Conservation (phyloP, 2,113 vertebrate genomes). For the Esox niger region DNA sequence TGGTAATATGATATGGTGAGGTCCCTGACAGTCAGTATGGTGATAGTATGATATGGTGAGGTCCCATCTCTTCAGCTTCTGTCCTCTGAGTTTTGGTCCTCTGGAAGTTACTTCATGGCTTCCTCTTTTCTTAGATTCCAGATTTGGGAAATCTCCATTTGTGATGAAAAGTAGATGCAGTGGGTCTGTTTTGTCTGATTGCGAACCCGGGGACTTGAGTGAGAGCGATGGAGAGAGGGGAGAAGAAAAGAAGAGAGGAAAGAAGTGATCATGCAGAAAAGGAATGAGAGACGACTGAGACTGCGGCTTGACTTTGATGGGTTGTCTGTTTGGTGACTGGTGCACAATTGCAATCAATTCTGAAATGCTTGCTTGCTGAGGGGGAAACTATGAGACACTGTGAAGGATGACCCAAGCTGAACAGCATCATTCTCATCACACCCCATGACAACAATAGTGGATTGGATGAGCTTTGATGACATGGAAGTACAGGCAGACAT, state of each 20-base stretch:
- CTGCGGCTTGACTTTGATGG: constrained; percentile 51
- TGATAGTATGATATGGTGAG: constrained; percentile 54
- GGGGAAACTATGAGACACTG: constrained; percentile 35
- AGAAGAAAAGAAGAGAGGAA: background rate
- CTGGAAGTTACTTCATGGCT: constrained; percentile 3
- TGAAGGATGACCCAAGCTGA: constrained; percentile 50
- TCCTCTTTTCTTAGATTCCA: constrained; percentile 42
- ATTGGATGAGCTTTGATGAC: constrained; percentile 53
- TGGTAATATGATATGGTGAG: no score
- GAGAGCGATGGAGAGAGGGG: background rate
- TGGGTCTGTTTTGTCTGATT: constrained; percentile 15
- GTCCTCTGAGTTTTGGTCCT: constrained; percentile 37
- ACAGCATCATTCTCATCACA: constrained; percentile 46
- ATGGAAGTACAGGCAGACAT: constrained; percentile 10
- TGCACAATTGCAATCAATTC: constrained; percentile 38
- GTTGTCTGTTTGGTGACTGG: constrained; percentile 36
- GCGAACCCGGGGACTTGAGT: constrained; percentile 14
- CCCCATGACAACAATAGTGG: constrained; percentile 46
- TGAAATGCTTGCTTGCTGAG: constrained; percentile 14
- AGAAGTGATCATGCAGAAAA: no score
- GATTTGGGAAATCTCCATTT: constrained; percentile 58
- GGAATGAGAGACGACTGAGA: constrained; percentile 29
- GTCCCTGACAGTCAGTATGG: no score
- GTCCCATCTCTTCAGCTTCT: constrained; percentile 1
- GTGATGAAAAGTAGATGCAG: constrained; percentile 52